Conservation (phyloP, 2,113 vertebrate genomes). For the Trachemys scripta region DNA sequence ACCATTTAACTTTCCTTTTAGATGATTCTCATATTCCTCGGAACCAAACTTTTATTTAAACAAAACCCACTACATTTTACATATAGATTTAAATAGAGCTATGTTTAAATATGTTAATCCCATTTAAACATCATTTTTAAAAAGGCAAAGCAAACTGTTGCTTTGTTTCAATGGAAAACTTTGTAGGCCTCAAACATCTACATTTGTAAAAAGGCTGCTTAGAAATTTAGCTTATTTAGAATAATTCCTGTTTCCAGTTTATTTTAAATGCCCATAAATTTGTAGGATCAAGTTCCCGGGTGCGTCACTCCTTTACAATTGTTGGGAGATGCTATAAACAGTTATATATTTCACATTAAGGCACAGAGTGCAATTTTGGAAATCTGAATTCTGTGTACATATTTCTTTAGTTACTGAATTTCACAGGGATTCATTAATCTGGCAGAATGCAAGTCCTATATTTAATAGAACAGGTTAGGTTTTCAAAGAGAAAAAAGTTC, state of each 20-base stretch:
- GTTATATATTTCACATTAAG: neutral
- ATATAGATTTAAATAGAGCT: conserved; percentile 36
- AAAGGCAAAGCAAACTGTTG: conserved; percentile 44
- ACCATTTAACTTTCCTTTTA: conserved; percentile 50
- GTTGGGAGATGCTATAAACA: neutral
- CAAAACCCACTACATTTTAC: conserved; percentile 59
- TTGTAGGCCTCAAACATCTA: neutral
- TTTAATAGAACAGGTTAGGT: neutral
- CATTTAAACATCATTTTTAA: neutral
- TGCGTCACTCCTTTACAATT: fast-evolving
- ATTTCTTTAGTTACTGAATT: neutral
- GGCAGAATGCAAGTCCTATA: neutral
- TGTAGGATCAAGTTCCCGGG: neutral
- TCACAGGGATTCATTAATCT: neutral
- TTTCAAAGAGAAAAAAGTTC: neutral
- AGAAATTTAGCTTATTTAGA: neutral
- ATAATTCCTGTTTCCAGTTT: neutral
- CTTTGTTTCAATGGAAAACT: conserved; percentile 31
- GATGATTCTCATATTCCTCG: conserved; percentile 26
- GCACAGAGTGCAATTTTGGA: neutral
- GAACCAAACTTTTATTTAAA: conserved; percentile 62
- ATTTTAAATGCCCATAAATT: neutral
- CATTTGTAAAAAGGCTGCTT: neutral
- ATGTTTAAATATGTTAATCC: neutral
- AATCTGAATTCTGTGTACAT: neutral